Evolutionary conservation across 2,888 invertebrate genomes (phyloP), one percentile per base, ranked within the genome.

Genomic region (Scaptomyza flava): DNA sequence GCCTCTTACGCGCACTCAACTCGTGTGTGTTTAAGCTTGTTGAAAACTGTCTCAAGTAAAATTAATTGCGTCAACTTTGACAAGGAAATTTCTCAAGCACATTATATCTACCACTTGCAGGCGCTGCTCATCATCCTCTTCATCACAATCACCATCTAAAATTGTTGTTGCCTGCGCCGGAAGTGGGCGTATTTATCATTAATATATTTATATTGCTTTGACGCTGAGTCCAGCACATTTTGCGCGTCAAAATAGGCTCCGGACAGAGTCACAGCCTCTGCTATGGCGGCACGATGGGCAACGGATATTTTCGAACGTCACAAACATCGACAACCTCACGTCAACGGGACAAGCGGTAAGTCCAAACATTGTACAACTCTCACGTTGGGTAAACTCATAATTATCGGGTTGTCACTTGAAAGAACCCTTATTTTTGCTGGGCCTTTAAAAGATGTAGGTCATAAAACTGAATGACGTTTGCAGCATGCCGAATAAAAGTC

Each of bases 341-440:
- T 30, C 83, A 93, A 81, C 93, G 92, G 92, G 93, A 93, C 91
- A 93, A 92, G 91, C 92, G 93, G 93, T 93, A 89, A 92, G 92
- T 91, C 53, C 14, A 41, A 41, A 38, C 42, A 6, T 45, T 38
- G 1, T 12, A 23, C 6, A 50, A 43, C n/a, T 30, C 17, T 30
- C 1, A 11, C 30, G 30, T 45, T 17, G 45, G 48, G 56, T 50
- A 51, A 43, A 46, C 46, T 33, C 48, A 57, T 31, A 41, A 67
- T 52, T 42, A 52, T 30, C 20, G 33, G 48, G 8, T 53, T 41
- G 52, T 38, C 56, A 46, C 75, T 66, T 14, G 53, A 62, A 48
- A 11, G 23, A 17, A 59, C 68, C 68, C 20, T n/a, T 50, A 12
- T 50, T 20, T 58, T 34, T 23, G 2, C 4, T 27, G 5, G 34